These are phyloP conservation scores for Eleutherodactylus coqui DNA, from an alignment of 2,797 vertebrate species.

Conservation along the genomic window DNA sequence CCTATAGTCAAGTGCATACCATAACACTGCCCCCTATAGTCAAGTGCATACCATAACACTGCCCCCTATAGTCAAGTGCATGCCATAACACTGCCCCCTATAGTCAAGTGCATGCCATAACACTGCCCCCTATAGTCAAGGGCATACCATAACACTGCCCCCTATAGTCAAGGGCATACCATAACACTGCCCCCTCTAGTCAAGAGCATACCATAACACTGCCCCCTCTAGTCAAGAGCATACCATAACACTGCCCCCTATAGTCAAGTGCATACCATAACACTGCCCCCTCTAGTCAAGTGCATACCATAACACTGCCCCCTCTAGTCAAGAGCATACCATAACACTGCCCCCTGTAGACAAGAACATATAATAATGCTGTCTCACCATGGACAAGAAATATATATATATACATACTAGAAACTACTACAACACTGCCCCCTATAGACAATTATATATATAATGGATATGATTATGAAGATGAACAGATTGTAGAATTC, in stretches of 20 bases:
- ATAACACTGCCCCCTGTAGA: background rate
- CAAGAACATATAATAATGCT: conserved; percentile 11
- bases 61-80: background rate
- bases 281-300: background rate
- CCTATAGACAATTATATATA: background rate
- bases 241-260: background rate
- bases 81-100: background rate
- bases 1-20: background rate
- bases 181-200: background rate
- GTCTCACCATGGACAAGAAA: background rate
- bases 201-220: background rate
- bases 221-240: background rate
- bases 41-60: conserved; percentile 3
- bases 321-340: background rate
- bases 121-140: background rate
- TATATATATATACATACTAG: background rate
- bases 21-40: conserved; percentile 3
- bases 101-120: background rate
- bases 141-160: background rate
- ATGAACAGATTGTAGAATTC: no score
- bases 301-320: conserved; percentile 2
- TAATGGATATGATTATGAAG: no score
- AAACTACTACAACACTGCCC: background rate
- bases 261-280: background rate
- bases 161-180: background rate